These are phyloP conservation scores for Drosophila picticornis DNA, from an alignment of 2,888 invertebrate genomes.

Conservation along the genomic window DNA sequence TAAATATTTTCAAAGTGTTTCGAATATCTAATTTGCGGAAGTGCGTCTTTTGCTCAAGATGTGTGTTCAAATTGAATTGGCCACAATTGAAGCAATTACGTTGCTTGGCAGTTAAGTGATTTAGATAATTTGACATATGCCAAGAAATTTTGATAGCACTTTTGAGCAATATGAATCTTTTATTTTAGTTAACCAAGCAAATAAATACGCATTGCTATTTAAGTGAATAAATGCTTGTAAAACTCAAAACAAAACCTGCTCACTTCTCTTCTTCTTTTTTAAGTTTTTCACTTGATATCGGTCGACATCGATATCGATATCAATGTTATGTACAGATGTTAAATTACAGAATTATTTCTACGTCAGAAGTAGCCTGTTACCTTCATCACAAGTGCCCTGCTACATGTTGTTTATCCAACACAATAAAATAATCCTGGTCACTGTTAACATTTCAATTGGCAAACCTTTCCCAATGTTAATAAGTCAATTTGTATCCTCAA, in stretches of 20 bases:
- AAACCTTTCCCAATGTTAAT: not conserved
- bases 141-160: not conserved
- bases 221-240: not conserved
- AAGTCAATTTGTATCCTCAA: not conserved
- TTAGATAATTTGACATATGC: conserved; percentile 13
- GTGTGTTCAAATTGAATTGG: conserved; percentile 7
- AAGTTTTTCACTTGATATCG: not conserved
- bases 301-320: not conserved
- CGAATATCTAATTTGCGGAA: conserved; percentile 7
- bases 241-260: not conserved
- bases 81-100: conserved; percentile 22
- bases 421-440: not conserved
- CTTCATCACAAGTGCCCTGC: rapidly evolving
- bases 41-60: not conserved
- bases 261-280: not conserved
- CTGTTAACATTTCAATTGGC: not conserved
- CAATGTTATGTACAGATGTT: not conserved
- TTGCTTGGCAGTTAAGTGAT: not conserved
- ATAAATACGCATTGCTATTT: not conserved
- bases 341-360: not conserved
- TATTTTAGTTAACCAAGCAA: not conserved
- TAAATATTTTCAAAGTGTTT: conserved; percentile 20
- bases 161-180: not conserved
- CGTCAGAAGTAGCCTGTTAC: not conserved
- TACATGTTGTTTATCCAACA: not conserved